These are phyloP conservation scores for Holothuria glaberrima DNA, from an alignment of 35 echinoderm and acorn worm species.

Conservation along the genomic window DNA sequence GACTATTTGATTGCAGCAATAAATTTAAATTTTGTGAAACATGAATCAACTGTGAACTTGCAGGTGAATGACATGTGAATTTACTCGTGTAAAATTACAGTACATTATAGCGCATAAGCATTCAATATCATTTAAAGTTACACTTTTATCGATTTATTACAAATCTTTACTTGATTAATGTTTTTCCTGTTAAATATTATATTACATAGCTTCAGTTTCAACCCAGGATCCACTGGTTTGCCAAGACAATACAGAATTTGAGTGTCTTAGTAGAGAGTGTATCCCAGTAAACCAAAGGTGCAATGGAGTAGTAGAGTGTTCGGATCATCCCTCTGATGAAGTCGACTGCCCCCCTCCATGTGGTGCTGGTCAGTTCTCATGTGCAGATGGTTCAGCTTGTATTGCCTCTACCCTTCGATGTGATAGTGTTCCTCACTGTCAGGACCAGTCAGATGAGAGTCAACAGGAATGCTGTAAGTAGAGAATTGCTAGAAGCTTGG, in stretches of 20 bases:
- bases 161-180: background rate
- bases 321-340: conserved; percentile 37
- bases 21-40: too few species aligned
- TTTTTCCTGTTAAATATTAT: background rate
- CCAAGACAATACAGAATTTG: background rate
- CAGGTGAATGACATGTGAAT: too few species aligned
- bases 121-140: too few species aligned
- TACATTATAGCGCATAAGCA: too few species aligned
- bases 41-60: too few species aligned
- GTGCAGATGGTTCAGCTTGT: conserved; percentile 26
- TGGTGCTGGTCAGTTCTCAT: conserved; percentile 10
- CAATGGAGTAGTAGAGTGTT: conserved; percentile 25
- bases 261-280: background rate
- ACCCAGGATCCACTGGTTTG: background rate
- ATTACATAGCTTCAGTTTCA: background rate
- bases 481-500: too few species aligned
- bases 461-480: conserved; percentile 27
- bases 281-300: background rate
- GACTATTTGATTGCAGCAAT: too few species aligned
- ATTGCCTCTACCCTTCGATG: conserved; percentile 1
- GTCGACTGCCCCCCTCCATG: conserved; percentile 29
- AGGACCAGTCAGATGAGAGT: conserved; percentile 3
- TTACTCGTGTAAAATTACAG: too few species aligned
- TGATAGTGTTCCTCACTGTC: conserved; percentile 13
- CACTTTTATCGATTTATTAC: too few species aligned